Evolutionary conservation across 2,113 vertebrate genomes (phyloP).

Genomic region (Herpetotheres cachinnans): DNA sequence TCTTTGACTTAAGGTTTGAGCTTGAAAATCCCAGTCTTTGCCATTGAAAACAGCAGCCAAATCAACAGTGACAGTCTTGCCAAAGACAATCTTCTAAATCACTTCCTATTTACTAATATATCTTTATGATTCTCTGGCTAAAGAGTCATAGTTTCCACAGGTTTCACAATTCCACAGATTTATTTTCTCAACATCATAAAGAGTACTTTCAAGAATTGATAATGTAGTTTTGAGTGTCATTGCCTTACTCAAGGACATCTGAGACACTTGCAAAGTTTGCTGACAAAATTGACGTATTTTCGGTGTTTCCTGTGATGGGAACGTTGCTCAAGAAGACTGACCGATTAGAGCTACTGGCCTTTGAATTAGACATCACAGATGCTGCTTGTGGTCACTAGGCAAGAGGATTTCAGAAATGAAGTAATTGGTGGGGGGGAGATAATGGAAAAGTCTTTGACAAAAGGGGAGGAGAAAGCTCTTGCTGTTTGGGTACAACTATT

Average conservation of each 20-base stretch:
- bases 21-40: background rate
- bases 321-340: background rate
- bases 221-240: background rate
- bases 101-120: background rate
- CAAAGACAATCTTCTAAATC: background rate
- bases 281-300: background rate
- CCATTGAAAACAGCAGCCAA: background rate
- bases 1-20: background rate
- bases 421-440: accelerated
- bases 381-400: background rate
- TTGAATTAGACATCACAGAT: background rate
- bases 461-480: background rate
- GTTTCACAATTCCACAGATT: background rate
- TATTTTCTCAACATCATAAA: background rate
- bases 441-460: background rate
- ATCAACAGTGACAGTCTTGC: background rate
- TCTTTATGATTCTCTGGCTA: background rate
- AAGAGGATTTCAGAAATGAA: background rate
- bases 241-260: background rate
- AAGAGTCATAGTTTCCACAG: background rate
- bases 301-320: background rate
- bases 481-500: background rate
- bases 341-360: background rate
- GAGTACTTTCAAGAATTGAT: background rate
- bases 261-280: background rate